phyloP scores from a whole-genome alignment of 2,113 vertebrate genomes.

The Calidris pugnax region DNA sequence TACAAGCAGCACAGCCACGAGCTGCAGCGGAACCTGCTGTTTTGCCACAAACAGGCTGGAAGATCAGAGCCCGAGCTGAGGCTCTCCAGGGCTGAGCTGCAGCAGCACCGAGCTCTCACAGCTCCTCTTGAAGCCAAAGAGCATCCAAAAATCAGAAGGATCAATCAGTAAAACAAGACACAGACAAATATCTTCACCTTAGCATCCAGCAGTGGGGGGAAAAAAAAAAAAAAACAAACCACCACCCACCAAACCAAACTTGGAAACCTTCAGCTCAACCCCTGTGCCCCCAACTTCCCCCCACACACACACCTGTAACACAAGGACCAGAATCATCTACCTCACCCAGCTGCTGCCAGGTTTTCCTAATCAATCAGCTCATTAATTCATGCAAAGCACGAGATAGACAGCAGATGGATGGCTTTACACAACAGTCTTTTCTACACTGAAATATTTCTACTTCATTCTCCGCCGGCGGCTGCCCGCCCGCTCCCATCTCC shows the following conservation, averaged over 20 bases:
- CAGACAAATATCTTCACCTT: not conserved
- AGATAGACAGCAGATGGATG: slow-evolving; percentile 33
- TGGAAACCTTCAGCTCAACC: not conserved
- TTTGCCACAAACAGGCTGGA: not conserved
- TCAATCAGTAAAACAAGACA: not conserved
- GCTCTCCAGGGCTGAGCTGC: not conserved
- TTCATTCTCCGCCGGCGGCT: not conserved
- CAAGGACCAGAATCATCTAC: not conserved
- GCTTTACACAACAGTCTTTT: slow-evolving; percentile 1
- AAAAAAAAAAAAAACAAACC: too few relatives aligned
- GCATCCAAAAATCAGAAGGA: not conserved
- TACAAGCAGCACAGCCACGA: not conserved
- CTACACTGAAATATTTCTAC: not conserved
- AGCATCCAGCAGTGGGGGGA: not conserved
- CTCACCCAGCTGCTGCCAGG: not conserved
- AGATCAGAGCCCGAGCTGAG: not conserved
- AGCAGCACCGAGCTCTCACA: not conserved
- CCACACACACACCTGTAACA: not conserved
- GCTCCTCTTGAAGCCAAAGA: not conserved
- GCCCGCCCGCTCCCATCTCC: not conserved
- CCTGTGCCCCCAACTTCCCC: not conserved
- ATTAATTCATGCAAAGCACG: slow-evolving; percentile 44
- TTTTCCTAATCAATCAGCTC: slow-evolving; percentile 47
- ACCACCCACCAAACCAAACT: not conserved
- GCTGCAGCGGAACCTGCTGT: not conserved